Evolutionary conservation across 2,113 vertebrate species (phyloP).

Genomic region (Ondatra zibethicus): DNA sequence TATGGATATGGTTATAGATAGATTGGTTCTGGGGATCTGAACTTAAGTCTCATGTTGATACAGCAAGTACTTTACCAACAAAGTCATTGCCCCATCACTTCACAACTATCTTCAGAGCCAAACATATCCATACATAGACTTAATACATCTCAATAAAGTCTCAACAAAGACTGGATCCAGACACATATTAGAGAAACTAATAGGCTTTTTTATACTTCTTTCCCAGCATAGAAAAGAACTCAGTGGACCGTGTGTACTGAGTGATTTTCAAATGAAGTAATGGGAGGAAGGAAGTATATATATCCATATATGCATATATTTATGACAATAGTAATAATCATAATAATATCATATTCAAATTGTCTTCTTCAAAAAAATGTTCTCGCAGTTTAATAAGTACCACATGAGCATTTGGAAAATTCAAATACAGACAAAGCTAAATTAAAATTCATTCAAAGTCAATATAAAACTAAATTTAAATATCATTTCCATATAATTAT

Average conservation of each 20-base stretch:
- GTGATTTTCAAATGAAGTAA: not conserved
- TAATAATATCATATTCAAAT: not conserved
- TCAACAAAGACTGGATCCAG: not conserved
- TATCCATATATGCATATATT: not conserved
- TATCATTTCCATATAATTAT: not conserved
- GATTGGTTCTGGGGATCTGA: not conserved
- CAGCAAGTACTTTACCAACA: not conserved
- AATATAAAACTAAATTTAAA: not conserved
- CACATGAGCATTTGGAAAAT: not conserved
- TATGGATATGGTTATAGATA: too few species aligned
- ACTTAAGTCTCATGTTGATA: not conserved
- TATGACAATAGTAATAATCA: not conserved
- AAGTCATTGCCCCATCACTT: not conserved
- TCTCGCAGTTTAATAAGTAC: not conserved
- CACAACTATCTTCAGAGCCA: not conserved
- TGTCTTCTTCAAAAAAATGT: not conserved
- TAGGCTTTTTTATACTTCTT: not conserved
- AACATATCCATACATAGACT: not conserved
- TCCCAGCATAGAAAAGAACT: not conserved
- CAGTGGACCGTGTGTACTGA: not conserved
- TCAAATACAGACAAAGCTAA: slow-evolving; percentile 21
- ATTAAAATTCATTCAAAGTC: not conserved
- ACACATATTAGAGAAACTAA: not conserved
- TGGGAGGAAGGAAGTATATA: not conserved
- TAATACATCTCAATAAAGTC: not conserved